Conservation (phyloP, 2,113 vertebrate genomes). For the Erpornis zantholeuca region DNA sequence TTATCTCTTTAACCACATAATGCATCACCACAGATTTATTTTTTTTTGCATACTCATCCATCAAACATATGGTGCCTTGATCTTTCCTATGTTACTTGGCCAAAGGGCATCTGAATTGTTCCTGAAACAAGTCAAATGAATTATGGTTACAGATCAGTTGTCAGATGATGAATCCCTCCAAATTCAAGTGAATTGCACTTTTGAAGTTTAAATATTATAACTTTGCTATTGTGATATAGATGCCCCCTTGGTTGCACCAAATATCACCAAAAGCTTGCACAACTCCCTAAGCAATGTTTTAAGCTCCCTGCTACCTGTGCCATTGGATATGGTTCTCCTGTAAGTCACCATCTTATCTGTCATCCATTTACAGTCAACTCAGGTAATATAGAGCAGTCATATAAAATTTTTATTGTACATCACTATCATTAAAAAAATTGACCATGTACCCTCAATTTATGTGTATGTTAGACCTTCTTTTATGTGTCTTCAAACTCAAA, state of each 20-base stretch:
- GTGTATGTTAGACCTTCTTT: not conserved
- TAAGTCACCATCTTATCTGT: not conserved
- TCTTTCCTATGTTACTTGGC: not conserved
- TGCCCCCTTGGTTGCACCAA: not conserved
- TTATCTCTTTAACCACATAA: not conserved
- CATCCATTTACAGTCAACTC: not conserved
- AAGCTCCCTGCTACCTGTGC: not conserved
- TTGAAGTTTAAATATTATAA: not conserved
- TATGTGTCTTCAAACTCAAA: not conserved
- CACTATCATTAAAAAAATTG: not conserved
- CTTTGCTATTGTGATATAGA: not conserved
- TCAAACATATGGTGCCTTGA: not conserved
- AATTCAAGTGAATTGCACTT: not conserved
- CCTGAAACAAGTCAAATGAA: not conserved
- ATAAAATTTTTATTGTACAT: not conserved
- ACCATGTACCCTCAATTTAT: not conserved
- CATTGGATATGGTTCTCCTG: not conserved
- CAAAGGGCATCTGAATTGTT: not conserved
- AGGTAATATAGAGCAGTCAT: not conserved
- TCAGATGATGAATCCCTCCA: not conserved
- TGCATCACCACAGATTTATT: not conserved
- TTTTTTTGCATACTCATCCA: not conserved
- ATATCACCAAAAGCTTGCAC: not conserved
- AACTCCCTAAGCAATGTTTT: not conserved
- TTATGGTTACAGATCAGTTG: not conserved